phyloP scores from a whole-genome alignment of 2,888 invertebrate species.

The Cantharis rustica region DNA sequence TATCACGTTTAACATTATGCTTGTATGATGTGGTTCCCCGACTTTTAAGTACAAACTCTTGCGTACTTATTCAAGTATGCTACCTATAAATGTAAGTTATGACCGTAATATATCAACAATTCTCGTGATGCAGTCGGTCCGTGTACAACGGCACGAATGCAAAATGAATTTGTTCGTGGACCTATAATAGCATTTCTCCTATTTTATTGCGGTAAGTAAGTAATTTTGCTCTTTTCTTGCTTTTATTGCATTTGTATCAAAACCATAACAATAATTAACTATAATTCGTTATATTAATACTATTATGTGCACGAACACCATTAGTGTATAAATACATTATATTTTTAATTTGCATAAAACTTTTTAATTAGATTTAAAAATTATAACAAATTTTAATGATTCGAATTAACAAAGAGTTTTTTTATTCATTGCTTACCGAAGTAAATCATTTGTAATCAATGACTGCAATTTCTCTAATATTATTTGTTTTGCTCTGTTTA shows the following conservation, averaged over 20 bases:
- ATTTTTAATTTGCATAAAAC: too few species aligned
- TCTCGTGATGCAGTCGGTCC: not conserved
- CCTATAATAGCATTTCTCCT: not conserved
- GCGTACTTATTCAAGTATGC: not conserved
- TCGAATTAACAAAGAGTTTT: too few species aligned
- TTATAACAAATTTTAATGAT: too few species aligned
- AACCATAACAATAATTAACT: not conserved
- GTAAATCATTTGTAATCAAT: too few species aligned
- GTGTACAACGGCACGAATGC: not conserved
- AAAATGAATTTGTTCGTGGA: not conserved
- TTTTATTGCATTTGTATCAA: not conserved
- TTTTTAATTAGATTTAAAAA: not conserved
- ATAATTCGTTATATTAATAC: not conserved
- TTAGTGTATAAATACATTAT: too few species aligned
- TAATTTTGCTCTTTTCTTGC: not conserved
- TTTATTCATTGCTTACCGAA: too few species aligned
- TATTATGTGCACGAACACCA: not conserved
- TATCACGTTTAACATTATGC: not conserved
- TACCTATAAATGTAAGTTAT: not conserved
- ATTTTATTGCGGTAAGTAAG: not conserved
- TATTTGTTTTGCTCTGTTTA: not conserved
- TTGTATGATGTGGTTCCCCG: not conserved
- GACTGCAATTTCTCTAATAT: too few species aligned
- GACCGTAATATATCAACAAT: not conserved
- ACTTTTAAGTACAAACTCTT: not conserved